phyloP scores from a whole-genome alignment of 1,140 invertebrate species.

The Nylanderia fulva region DNA sequence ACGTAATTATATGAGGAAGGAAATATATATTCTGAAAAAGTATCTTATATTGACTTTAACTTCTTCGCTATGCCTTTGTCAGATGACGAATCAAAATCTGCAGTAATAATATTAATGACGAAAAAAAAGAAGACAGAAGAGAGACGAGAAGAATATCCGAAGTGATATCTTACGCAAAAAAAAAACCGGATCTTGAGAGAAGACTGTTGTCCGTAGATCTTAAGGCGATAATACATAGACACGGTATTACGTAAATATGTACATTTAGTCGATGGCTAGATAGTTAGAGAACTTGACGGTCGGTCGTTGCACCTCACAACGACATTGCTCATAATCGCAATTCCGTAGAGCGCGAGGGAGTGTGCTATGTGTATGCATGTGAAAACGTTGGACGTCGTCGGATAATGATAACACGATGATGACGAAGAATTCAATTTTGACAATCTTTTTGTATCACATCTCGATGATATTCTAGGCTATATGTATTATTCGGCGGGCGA shows the following conservation, averaged over 20 bases:
- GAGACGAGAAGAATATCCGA: slow-evolving; percentile 9
- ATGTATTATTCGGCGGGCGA: slow-evolving; percentile 7
- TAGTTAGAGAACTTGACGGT: slow-evolving; percentile 50
- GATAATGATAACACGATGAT: slow-evolving; percentile 23
- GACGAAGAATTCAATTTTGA: slow-evolving; percentile 81
- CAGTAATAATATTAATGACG: slow-evolving; percentile 3
- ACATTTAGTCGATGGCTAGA: slow-evolving; percentile 66
- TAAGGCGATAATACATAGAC: slow-evolving; percentile 54
- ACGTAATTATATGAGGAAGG: neutral
- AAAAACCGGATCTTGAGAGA: slow-evolving; percentile 17
- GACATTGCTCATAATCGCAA: slow-evolving; percentile 55
- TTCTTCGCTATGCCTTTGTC: neutral
- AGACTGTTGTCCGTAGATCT: slow-evolving; percentile 49
- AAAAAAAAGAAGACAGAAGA: neutral
- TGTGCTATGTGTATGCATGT: slow-evolving; percentile 46
- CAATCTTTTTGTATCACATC: slow-evolving; percentile 84
- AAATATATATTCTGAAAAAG: neutral
- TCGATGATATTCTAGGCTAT: slow-evolving; percentile 76
- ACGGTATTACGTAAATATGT: slow-evolving; percentile 37
- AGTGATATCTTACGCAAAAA: slow-evolving; percentile 15
- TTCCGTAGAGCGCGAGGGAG: slow-evolving; percentile 37
- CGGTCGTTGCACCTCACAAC: slow-evolving; percentile 54
- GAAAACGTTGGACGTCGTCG: slow-evolving; percentile 33
- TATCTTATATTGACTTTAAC: neutral
- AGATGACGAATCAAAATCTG: slow-evolving; percentile 41